phyloP scores from a whole-genome alignment of 2,888 invertebrate species.

The Drosophila crucigera region DNA sequence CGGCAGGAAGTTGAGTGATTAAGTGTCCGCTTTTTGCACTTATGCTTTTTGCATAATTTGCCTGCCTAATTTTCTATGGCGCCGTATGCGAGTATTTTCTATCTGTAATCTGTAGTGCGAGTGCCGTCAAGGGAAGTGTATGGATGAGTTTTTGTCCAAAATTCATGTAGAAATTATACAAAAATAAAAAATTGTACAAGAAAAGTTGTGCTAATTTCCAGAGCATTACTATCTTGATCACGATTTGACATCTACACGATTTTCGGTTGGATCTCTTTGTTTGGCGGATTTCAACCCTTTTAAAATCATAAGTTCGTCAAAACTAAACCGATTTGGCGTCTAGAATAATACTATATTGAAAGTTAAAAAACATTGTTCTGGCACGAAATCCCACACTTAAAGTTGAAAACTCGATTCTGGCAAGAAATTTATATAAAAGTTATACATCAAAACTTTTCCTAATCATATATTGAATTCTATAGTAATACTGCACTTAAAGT shows the following conservation, averaged over 20 bases:
- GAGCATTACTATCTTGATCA: background rate
- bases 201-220: background rate
- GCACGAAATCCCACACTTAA: background rate
- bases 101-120: background rate
- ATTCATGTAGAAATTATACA: background rate
- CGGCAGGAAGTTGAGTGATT: slow-evolving; percentile 78
- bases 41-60: slow-evolving; percentile 73
- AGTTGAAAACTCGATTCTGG: no score
- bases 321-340: background rate
- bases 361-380: background rate
- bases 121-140: background rate
- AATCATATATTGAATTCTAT: no score
- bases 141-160: background rate
- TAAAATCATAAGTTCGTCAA: background rate
- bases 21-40: slow-evolving; percentile 77
- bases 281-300: background rate
- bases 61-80: slow-evolving; percentile 59
- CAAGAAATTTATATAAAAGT: no score
- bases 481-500: no score
- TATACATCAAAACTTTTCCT: no score
- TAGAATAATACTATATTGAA: background rate
- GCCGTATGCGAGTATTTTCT: slow-evolving; percentile 14
- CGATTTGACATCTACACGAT: background rate
- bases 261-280: background rate
- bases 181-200: rapidly evolving